Conservation (phyloP, 2,888 invertebrate genomes). For the Altica lythri region DNA sequence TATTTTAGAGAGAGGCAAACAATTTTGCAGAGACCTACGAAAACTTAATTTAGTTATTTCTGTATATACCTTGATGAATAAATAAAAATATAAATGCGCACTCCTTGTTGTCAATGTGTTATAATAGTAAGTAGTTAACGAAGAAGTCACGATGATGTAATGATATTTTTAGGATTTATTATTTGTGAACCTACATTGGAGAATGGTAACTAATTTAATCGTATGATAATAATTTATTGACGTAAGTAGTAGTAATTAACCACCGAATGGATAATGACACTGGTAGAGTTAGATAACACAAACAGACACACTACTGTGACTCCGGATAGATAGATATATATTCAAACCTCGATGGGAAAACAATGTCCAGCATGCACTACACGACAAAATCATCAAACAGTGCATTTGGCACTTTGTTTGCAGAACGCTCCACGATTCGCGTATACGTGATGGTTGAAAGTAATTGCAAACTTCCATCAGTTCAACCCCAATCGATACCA, state of each 20-base stretch:
- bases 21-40: too few species aligned
- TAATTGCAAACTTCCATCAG: slow-evolving; percentile 33
- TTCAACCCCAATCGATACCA: slow-evolving; percentile 27
- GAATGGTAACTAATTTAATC: too few species aligned
- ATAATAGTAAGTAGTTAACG: too few species aligned
- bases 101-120: too few species aligned
- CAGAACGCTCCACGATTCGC: slow-evolving; percentile 44
- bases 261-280: slow-evolving; percentile 30
- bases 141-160: too few species aligned
- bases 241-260: slow-evolving; percentile 26
- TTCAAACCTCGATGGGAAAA: slow-evolving; percentile 43
- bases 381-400: slow-evolving; percentile 47
- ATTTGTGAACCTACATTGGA: too few species aligned
- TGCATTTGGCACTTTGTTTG: slow-evolving; percentile 49
- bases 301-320: slow-evolving; percentile 33
- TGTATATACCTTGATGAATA: too few species aligned
- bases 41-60: too few species aligned
- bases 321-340: slow-evolving; percentile 42
- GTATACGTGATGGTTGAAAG: slow-evolving; percentile 34
- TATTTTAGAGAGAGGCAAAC: too few species aligned
- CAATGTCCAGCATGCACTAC: slow-evolving; percentile 46
- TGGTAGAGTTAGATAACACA: slow-evolving; percentile 34
- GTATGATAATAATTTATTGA: slow-evolving; percentile 26
- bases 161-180: too few species aligned
- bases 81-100: too few species aligned